Base-by-base conservation (phyloP, 2,113 vertebrate genomes). In the Notarius quadriscutis region DNA sequence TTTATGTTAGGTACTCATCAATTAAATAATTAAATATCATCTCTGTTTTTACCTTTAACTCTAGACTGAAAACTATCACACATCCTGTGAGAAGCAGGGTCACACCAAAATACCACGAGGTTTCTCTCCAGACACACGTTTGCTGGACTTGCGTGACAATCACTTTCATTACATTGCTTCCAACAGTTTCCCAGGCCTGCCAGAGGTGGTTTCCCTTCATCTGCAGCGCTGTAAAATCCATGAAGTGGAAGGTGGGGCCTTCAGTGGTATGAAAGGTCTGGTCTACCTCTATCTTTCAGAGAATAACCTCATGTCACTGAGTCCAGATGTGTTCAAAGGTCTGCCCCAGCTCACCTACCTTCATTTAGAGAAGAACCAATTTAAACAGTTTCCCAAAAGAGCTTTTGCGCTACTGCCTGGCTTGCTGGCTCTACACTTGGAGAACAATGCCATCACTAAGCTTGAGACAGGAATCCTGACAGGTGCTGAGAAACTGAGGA, bases 211-310 rank as follows among this genome's bases (percentile, higher is more conserved):
- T 82, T 99, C 98, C 0, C 94, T 99, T 69, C 97, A 99, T 82
- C 93, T 99, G 87, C 98, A 99, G 93, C 94, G 93, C 91, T 98
- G 97, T 83, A 88, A 92, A 90, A 95, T 98, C 1, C 41, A 88
- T 0, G 92, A 55, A 1, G 92, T 99, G 88, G 95, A 94, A 10
- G 91, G 90, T 0, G 94, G 96, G 0, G 97, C 97, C 0, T 95
- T 99, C 89, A 92, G 1, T 0, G 96, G 97, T 1, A 95, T 99
- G 96, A 94, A 93, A 81, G 93, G 93, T 50, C 93, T 99, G 17
- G 87, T 98, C 51, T 99, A 99, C 91, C 96, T 99, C 72, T 99
- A 99, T 94, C 96, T 99, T 71, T 96, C 97, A 0, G n/a, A 97
- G 92, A 99, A 99, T 85, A 92, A 81, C 79, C 95, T 99, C 65